These are phyloP conservation scores for Valencia hispanica DNA, from an alignment of 2,797 vertebrate species.

Conservation along the genomic window DNA sequence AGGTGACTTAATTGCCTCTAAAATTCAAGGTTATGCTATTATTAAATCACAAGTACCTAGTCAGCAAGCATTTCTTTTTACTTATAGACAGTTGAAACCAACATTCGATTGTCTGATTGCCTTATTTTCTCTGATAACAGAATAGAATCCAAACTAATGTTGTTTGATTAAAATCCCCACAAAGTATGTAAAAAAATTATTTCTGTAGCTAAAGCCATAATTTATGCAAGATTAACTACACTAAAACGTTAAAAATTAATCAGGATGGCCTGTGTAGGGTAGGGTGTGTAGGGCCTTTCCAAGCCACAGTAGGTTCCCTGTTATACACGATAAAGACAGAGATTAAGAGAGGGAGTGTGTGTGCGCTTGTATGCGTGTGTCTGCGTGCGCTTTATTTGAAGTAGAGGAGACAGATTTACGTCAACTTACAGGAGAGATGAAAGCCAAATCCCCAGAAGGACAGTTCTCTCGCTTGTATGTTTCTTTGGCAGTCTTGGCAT, in stretches of 20 bases:
- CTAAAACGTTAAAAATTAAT: neutral
- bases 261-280: neutral
- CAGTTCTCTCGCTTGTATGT: constrained; percentile 49
- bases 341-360: neutral
- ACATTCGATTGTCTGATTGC: constrained; percentile 11
- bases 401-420: constrained; percentile 71
- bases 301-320: neutral
- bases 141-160: neutral
- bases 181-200: neutral
- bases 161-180: neutral
- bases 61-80: neutral
- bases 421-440: constrained; percentile 56
- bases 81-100: neutral
- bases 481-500: constrained; percentile 59
- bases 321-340: neutral
- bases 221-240: neutral
- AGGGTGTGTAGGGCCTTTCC: neutral
- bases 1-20: constrained; percentile 33
- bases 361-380: constrained; percentile 25
- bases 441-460: constrained; percentile 59
- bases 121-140: constrained; percentile 13
- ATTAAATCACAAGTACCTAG: constrained; percentile 7
- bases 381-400: constrained; percentile 44
- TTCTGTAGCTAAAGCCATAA: neutral
- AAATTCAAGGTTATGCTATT: constrained; percentile 47